Evolutionary conservation across 2,113 vertebrate genomes (phyloP).

Genomic region (Syngnathus scovelli): DNA sequence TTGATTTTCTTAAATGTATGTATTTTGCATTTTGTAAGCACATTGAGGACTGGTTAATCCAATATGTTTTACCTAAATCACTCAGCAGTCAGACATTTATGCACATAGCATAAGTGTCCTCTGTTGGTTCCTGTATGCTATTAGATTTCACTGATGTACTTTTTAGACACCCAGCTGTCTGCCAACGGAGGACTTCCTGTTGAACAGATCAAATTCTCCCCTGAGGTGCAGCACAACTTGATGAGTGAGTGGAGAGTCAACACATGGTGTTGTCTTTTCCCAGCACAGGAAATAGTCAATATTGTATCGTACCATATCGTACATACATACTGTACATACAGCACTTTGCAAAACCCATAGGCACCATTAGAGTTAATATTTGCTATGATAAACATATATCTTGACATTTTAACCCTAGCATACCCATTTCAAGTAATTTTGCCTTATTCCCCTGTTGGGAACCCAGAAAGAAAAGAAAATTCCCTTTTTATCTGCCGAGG

Average conservation of each 20-base stretch:
- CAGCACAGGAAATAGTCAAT: neutral
- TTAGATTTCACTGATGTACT: constrained; percentile 24
- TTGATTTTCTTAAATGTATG: neutral
- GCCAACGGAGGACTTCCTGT: constrained; percentile 43
- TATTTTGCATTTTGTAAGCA: neutral
- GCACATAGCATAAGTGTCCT: neutral
- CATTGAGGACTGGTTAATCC: neutral
- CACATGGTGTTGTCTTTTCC: neutral
- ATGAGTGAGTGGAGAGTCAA: neutral
- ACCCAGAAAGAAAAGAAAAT: too few relatives aligned
- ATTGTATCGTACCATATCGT: neutral
- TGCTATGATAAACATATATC: too few relatives aligned
- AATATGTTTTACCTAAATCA: neutral
- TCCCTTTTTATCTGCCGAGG: too few relatives aligned
- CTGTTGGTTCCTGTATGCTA: neutral
- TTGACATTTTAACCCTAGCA: too few relatives aligned
- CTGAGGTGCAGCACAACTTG: constrained; percentile 19
- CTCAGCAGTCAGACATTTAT: neutral
- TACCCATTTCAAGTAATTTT: too few relatives aligned
- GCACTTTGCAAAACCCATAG: too few relatives aligned
- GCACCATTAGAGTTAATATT: too few relatives aligned
- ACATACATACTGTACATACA: too few relatives aligned
- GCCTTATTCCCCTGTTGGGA: too few relatives aligned
- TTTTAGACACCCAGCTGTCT: constrained; percentile 33
- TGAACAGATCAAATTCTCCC: constrained; percentile 40